These are phyloP conservation scores for Crematogaster levior DNA, from an alignment of 2,888 invertebrate species.

Conservation along the genomic window DNA sequence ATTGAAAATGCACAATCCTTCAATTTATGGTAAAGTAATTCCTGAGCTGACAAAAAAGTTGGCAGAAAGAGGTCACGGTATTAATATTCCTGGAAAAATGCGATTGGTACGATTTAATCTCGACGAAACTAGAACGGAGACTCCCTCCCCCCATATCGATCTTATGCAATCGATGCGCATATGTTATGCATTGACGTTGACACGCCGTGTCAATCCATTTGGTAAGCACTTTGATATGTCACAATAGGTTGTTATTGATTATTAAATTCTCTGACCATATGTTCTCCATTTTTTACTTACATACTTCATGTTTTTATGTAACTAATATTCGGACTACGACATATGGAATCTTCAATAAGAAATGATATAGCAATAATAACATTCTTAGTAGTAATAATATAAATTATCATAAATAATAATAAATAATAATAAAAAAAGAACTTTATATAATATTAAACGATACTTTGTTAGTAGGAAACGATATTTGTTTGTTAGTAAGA, in stretches of 20 bases:
- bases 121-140: constrained; percentile 64
- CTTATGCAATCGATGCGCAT: constrained; percentile 62
- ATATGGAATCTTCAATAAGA: neutral
- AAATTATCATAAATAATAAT: neutral
- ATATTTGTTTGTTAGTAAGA: neutral
- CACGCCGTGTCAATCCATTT: constrained; percentile 57
- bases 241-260: constrained; percentile 57
- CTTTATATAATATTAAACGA: neutral
- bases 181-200: constrained; percentile 62
- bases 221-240: constrained; percentile 49
- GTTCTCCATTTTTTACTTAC: constrained; percentile 11
- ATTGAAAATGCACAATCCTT: constrained; percentile 44
- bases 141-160: constrained; percentile 66
- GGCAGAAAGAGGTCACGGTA: constrained; percentile 51
- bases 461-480: neutral
- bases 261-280: constrained; percentile 50
- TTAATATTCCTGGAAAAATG: constrained; percentile 53
- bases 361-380: neutral
- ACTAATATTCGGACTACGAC: neutral
- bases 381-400: neutral
- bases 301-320: neutral
- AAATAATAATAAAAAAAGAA: neutral
- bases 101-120: constrained; percentile 66
- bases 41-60: constrained; percentile 48
- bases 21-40: constrained; percentile 39